Evolutionary conservation across 2,797 vertebrate genomes (phyloP), one percentile per base, ranked within the genome.

Genomic region (Malacoraja senta): DNA sequence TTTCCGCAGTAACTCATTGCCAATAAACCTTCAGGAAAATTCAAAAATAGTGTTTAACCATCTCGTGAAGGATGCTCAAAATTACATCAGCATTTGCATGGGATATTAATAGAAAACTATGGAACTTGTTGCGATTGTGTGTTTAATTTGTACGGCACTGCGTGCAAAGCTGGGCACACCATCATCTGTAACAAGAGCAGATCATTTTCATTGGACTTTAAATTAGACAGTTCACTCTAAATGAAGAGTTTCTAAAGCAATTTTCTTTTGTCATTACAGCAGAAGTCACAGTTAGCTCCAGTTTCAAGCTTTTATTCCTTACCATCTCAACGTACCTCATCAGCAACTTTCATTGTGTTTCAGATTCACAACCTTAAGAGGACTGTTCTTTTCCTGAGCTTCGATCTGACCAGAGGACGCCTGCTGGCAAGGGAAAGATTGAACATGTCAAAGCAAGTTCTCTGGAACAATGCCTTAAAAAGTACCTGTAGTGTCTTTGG

Each of bases 401-500:
- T 97, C 96, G 95, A 94, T 95, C 94, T 94, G 95, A 96, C 96
- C 95, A 68, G 94, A 94, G 94, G 94, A 94, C 17, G 44, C 95
- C 94, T 95, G 94, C 94, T 53, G 94, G 94, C 93, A 93, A 65
- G 71, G 0, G 63, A 94, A 95, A 94, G 94, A 93, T 76, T 94
- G 93, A 86, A 93, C 81, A 35, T n/a, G 74, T 94, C 13, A 53
- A 74, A 91, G 74, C 94, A 93, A 96, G 95, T 96, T 96, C 96
- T 95, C 94, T 94, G 93, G 96, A 95, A 96, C 94, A 95, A 95
- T 97, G 98, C 98, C 98, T 98, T 98, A 98, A 98, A 98, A 98
- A 95, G 93, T 97, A 96, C 96, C 96, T 96, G 96, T 95, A 94
- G 96, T 96, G 96, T 97, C 97, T 95, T 97, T 94, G 94, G 95